Conservation (phyloP, 2,888 invertebrate species). For the Melinaea menophilus region DNA sequence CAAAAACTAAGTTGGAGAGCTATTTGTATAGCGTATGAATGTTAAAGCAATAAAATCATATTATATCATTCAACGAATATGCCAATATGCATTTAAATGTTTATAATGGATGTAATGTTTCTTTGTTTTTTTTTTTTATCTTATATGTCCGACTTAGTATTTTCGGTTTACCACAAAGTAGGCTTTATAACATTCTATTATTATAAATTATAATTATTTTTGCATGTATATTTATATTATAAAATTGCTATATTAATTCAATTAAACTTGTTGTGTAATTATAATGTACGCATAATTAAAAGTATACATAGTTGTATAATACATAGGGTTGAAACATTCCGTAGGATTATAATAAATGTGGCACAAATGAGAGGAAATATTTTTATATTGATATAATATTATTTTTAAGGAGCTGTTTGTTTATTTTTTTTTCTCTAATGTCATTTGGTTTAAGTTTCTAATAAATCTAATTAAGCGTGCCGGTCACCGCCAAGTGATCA, state of each 20-base stretch:
- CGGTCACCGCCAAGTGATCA: too few species aligned
- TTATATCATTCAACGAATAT: not conserved
- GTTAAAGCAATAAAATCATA: conserved; percentile 4
- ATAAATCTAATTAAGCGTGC: too few species aligned
- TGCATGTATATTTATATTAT: not conserved
- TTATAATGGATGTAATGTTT: not conserved
- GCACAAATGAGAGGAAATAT: not conserved
- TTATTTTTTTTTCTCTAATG: not conserved
- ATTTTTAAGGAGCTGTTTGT: not conserved
- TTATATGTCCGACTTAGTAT: not conserved
- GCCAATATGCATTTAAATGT: conserved; percentile 1
- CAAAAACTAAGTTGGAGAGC: conserved; percentile 86
- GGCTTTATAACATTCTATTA: not conserved
- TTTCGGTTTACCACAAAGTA: not conserved
- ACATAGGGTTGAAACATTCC: not conserved
- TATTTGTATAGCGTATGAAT: conserved; percentile 90
- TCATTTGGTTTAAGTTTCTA: not conserved
- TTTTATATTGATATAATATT: conserved; percentile 3
- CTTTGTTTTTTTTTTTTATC: not conserved
- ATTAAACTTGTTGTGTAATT: too few species aligned
- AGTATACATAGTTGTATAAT: not conserved
- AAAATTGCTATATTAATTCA: not conserved
- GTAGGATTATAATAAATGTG: not conserved
- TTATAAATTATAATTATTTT: not conserved
- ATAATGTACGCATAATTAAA: not conserved